A percentile compares a stretch with the other conserved stretches of the same genome.
Conservation (phyloP, 2,113 vertebrate species). For the Nothoprocta pentlandii region DNA sequence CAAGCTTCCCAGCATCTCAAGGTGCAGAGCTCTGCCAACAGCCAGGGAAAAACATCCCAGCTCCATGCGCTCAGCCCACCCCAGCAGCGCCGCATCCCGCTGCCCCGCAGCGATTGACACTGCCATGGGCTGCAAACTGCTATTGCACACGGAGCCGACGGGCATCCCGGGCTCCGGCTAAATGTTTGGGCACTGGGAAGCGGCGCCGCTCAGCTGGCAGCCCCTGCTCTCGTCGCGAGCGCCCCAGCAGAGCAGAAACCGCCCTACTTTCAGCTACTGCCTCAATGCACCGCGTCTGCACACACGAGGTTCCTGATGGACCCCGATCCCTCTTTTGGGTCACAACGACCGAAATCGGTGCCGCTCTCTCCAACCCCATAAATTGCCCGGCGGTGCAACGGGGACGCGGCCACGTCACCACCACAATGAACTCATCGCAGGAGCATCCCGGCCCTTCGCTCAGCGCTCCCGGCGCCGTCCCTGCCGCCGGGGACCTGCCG, state of each 20-base stretch:
- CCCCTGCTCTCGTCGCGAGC: conserved; percentile 48
- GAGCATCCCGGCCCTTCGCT: neutral
- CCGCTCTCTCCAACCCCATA: neutral
- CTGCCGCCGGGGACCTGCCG: neutral
- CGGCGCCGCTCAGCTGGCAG: neutral
- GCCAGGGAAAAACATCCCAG: neutral
- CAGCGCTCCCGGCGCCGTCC: neutral
- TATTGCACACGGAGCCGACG: neutral
- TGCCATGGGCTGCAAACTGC: neutral
- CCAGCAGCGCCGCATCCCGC: neutral
- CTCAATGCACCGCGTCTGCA: rapidly evolving
- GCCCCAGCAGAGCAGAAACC: neutral
- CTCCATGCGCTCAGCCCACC: neutral
- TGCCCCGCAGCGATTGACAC: neutral
- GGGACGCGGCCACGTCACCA: neutral
- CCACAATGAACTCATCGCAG: conserved; percentile 29
- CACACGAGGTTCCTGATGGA: rapidly evolving
- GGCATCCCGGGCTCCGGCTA: neutral
- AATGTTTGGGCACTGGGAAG: neutral
- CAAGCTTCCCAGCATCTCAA: too few relatives aligned
- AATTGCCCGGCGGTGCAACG: neutral
- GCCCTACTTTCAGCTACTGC: neutral
- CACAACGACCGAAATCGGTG: rapidly evolving
- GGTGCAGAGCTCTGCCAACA: too few relatives aligned
- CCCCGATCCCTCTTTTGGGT: neutral